Evolutionary conservation across 2,888 invertebrate genomes (phyloP).

Genomic region (Yponomeuta cagnagella): DNA sequence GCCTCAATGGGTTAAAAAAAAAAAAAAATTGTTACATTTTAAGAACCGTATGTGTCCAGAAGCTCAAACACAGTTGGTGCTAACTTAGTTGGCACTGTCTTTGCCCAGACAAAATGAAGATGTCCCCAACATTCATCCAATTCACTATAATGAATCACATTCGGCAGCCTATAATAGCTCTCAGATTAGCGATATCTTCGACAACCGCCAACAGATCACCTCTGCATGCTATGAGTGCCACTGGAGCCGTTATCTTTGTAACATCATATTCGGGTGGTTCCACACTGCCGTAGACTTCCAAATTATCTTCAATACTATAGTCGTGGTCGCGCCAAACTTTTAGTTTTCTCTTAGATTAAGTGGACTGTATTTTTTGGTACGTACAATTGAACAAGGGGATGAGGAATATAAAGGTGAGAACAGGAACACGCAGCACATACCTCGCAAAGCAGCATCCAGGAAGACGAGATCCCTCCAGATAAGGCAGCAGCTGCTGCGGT

Average conservation of each 20-base stretch:
- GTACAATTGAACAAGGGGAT: too few species aligned
- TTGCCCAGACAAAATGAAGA: constrained; percentile 55
- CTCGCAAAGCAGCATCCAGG: too few species aligned
- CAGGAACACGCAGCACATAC: too few species aligned
- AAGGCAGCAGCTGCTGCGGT: too few species aligned
- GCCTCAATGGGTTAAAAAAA: too few species aligned
- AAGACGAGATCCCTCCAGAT: too few species aligned
- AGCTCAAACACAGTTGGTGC: background rate
- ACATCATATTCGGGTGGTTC: constrained; percentile 79
- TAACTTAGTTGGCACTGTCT: constrained; percentile 23
- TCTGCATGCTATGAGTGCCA: constrained; percentile 79
- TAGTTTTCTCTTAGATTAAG: too few species aligned
- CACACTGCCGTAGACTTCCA: constrained; percentile 71
- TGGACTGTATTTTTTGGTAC: too few species aligned
- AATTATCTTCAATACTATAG: constrained; percentile 78
- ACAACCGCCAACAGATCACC: constrained; percentile 85
- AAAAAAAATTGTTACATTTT: background rate
- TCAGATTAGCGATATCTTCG: constrained; percentile 76
- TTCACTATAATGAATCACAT: constrained; percentile 74
- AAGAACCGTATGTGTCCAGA: background rate
- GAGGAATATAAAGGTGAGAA: too few species aligned
- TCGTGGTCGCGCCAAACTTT: too few species aligned
- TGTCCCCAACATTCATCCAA: constrained; percentile 71
- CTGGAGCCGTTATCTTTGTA: constrained; percentile 77
- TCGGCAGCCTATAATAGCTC: constrained; percentile 67